Base-by-base conservation (phyloP, 2,797 vertebrate genomes). In the Decapterus maruadsi region DNA sequence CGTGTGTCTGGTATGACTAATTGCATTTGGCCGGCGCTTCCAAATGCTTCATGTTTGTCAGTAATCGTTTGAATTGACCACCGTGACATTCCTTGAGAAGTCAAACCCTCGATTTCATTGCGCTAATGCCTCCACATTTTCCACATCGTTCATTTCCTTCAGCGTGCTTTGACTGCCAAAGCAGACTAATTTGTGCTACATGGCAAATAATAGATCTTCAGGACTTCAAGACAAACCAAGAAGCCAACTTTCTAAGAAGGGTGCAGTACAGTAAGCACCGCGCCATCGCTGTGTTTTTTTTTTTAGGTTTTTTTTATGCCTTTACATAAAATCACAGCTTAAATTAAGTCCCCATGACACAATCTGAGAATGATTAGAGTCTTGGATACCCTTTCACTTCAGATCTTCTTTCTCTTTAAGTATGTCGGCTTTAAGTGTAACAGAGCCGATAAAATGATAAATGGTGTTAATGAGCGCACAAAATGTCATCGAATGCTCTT, bases 61-160 rank as follows among this genome's bases (percentile, higher is more conserved):
- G 72, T 58, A 72, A 73, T 85, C 61, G 51, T 75, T 81, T 69
- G 22, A 75, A 75, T 65, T 71, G 70, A 84, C 77, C 80, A 75
- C 78, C 40, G 8, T 74, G 69, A 51, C 85, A 83, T 90, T 88
- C 83, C 75, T 78, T 5, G 7, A 85, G 75, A 82, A 80, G 69
- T 81, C 67, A 80, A 81, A 53, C 40, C 31, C 53, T 77, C 3
- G 8, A 65, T 76, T 79, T 76, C 45, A 57, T 75, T 69, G 68
- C 65, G 69, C 50, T 75, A 68, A 82, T 75, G 60, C 45, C 42
- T 80, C 54, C 40, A 63, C 48, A n/a, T 74, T 82, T 86, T 85
- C 61, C 73, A 71, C 60, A 70, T 62, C 16, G 34, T 68, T 78
- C 36, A 61, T 78, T 72, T 68, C 60, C 22, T 36, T 72, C 54